Evolutionary conservation across 2,797 vertebrate genomes (phyloP).

Genomic region (Anabacerthia variegaticeps): DNA sequence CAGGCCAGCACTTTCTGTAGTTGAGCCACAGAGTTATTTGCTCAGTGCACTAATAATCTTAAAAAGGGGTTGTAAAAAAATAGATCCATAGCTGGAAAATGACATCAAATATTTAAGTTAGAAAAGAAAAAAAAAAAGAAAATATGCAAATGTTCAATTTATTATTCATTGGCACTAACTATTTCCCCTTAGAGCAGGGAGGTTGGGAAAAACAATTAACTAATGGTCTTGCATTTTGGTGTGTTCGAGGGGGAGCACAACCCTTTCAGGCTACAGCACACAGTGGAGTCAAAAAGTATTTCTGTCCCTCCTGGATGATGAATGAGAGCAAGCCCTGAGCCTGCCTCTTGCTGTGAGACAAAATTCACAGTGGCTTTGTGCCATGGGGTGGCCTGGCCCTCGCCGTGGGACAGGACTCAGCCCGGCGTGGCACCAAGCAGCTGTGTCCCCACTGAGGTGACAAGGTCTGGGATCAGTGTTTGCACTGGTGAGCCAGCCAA

Average conservation of each 20-base stretch:
- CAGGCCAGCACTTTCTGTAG: not conserved
- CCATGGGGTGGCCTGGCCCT: not conserved
- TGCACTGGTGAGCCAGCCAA: not conserved
- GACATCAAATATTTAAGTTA: not conserved
- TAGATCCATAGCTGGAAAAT: not conserved
- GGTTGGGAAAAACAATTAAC: not conserved
- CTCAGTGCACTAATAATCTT: not conserved
- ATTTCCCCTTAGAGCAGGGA: not conserved
- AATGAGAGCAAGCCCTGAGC: not conserved
- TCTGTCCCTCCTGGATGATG: not conserved
- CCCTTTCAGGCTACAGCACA: not conserved
- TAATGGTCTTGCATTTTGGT: not conserved
- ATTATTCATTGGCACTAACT: not conserved
- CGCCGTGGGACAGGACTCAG: accelerated
- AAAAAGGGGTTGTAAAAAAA: not conserved
- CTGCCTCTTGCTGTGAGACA: not conserved
- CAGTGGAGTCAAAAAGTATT: not conserved
- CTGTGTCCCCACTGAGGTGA: not conserved
- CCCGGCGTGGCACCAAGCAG: not conserved
- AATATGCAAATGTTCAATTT: not conserved
- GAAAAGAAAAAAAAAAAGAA: not conserved
- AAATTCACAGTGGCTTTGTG: not conserved
- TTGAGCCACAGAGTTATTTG: not conserved
- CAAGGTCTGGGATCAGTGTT: not conserved
- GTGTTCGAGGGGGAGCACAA: not conserved